Evolutionary conservation across 2,113 vertebrate genomes (phyloP), one percentile per base, ranked within the genome.

Genomic region (Gobio gobio): DNA sequence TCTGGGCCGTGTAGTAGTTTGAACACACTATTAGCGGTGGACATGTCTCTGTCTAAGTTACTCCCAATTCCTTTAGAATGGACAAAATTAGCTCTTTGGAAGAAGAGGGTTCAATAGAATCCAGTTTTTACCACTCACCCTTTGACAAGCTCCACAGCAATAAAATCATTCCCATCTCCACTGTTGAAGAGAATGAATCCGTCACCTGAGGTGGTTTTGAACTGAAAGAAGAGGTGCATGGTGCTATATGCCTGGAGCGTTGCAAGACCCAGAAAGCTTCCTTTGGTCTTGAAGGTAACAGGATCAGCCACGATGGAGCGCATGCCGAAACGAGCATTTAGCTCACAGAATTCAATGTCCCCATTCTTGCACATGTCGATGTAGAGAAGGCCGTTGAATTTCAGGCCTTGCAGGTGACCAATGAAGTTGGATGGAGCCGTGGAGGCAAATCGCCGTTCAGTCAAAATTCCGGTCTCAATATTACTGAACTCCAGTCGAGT

Each of bases 221-320:
- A 99, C 93, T 99, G 98, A 85, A 99, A 99, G 94, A 99, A 99
- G 87, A 99, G 97, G 92, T 99, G 97, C 98, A 99, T 99, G 29
- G 97, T 98, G 66, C 95, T 97, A 9, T 99, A 99, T 3, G 98
- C 98, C 92, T 99, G 98, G 81, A 99, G 94, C 0, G 98, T 99
- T 84, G 97, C 96, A 83, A 99, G 85, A 70, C 97, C 98, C 93
- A 99, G 89, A 92, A 98, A 99, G 91, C 98, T 99, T 94, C 96
- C 96, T 91, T 98, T 99, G 58, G 97, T 97, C 92, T 97, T 98
- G 90, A 99, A 99, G 0, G 97, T 99, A 77, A 99, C 95, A 0
- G 98, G 98, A 90, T 99, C 98, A 0, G 98, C 98, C 0, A 99
- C 97, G 84, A 99, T 99, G 90, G 97, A 97, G 79, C 97, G 96